These are phyloP conservation scores for Trypoxylon attenuatum DNA, from an alignment of 2,888 invertebrate species.

Conservation along the genomic window DNA sequence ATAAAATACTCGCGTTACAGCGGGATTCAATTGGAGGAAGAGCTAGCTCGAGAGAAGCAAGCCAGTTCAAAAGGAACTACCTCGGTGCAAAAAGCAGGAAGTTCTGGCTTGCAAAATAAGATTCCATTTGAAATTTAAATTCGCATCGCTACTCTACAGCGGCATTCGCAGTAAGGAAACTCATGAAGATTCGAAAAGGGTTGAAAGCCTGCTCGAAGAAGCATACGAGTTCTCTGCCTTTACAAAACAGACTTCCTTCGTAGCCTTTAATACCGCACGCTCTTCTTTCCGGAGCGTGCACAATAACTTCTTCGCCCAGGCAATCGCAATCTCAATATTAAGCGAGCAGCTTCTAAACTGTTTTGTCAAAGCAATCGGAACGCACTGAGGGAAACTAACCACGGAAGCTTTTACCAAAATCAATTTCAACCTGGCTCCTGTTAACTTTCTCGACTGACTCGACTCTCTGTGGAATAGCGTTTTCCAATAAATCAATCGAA, in stretches of 20 bases:
- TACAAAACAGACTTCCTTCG: too few species aligned
- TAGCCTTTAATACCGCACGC: too few species aligned
- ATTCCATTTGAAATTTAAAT: slow-evolving; percentile 42
- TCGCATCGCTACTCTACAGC: background rate
- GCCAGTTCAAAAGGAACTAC: slow-evolving; percentile 31
- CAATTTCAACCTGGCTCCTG: slow-evolving; percentile 25
- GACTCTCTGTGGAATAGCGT: too few species aligned
- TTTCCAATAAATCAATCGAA: too few species aligned
- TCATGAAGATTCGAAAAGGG: slow-evolving; percentile 7
- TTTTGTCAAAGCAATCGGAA: background rate
- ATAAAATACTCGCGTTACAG: background rate
- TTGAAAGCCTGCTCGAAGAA: background rate
- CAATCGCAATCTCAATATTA: background rate
- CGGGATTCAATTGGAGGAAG: slow-evolving; percentile 18
- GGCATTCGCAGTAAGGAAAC: slow-evolving; percentile 14
- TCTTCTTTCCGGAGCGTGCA: too few species aligned
- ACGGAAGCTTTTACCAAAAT: slow-evolving; percentile 15
- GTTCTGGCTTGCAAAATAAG: slow-evolving; percentile 33
- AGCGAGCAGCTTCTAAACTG: background rate
- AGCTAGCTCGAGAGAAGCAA: background rate
- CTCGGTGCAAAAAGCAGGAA: slow-evolving; percentile 15
- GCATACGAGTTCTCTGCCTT: too few species aligned
- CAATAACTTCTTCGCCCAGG: background rate
- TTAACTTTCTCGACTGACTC: too few species aligned
- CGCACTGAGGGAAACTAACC: background rate